phyloP scores from a whole-genome alignment of 2,797 vertebrate species.

The Cephalopachus bancanus region DNA sequence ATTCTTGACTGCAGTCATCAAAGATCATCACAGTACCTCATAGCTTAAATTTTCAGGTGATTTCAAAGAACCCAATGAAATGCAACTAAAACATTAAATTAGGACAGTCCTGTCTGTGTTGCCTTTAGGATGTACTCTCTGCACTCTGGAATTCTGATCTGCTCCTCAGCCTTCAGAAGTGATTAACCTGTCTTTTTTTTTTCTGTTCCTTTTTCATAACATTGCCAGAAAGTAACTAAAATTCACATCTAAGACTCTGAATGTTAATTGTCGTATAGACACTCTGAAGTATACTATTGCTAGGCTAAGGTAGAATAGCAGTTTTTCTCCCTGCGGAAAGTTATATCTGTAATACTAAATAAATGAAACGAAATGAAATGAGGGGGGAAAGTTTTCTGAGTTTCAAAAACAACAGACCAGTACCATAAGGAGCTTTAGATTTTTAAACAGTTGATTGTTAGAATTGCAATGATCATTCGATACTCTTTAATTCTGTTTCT shows the following conservation, averaged over 20 bases:
- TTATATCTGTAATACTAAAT: conserved; percentile 16
- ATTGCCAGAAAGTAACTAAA: background rate
- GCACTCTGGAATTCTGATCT: background rate
- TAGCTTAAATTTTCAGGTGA: conserved; percentile 10
- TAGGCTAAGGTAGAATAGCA: background rate
- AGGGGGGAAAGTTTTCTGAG: background rate
- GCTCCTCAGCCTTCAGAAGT: background rate
- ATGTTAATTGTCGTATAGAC: background rate
- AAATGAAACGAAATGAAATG: conserved; percentile 15
- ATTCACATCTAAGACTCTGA: conserved; percentile 39
- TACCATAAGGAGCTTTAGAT: background rate
- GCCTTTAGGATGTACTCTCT: background rate
- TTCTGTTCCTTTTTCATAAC: background rate
- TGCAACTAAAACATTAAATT: background rate
- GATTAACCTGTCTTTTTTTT: background rate
- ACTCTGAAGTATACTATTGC: background rate
- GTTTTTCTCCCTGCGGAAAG: background rate
- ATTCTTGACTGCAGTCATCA: background rate
- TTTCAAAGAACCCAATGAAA: background rate
- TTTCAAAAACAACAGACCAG: conserved; percentile 44
- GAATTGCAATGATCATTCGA: background rate
- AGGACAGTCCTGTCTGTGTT: background rate
- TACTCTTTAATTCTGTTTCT: background rate
- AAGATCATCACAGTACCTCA: background rate
- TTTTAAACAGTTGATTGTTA: background rate